Evolutionary conservation across 1,140 invertebrate species (phyloP), one percentile per base, ranked within the genome.

Genomic region (Drosophila sproati): DNA sequence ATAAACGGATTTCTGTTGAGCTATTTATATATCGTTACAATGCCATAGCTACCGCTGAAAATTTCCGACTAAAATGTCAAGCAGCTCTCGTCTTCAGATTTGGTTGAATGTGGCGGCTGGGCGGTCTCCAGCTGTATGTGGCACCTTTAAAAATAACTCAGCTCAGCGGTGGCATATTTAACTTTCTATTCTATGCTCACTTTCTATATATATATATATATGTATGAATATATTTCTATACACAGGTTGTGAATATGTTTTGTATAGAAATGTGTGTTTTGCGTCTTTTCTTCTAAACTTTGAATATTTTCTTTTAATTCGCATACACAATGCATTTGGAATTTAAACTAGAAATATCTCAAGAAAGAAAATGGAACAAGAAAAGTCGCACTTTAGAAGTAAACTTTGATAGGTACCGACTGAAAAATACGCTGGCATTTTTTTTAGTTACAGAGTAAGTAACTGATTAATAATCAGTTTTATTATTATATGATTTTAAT

Each of bases 321-420:
- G 60, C 47, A 61, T 32, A 43, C 28, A 67, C 64, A 69, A 69
- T 69, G 56, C 37, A 68, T 68, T 69, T 69, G 50, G 8, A 63
- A 82, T 77, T 81, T 77, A 81, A 77, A 81, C 78, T 81, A 73
- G 56, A n/a, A 12, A 50, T 32, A 20, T 28, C 41, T 12, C 29
- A 60, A 52, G 31, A 32, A 57, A 62, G 43, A 28, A 20, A 20
- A 20, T 20, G 43, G 31, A 56, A 29, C 29, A 43, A 35, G 5
- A 31, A 34, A 3, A 29, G n/a, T 10, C 12, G 2, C 34, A 20
- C 10, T 43, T 41, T 8, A 3, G 4, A 52, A 12, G 7, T 20
- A 50, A 12, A 12, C 12, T 3, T 10, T 28, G 3, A 2, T 7
- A 31, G 20, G 1, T 6, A 52, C 10, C 6, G 32, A 32, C 29